Percentiles rank a stretch among this genome's conserved stretches.
Evolutionary conservation across 2,113 vertebrate genomes (phyloP).

Genomic region (Sylvietta virens): DNA sequence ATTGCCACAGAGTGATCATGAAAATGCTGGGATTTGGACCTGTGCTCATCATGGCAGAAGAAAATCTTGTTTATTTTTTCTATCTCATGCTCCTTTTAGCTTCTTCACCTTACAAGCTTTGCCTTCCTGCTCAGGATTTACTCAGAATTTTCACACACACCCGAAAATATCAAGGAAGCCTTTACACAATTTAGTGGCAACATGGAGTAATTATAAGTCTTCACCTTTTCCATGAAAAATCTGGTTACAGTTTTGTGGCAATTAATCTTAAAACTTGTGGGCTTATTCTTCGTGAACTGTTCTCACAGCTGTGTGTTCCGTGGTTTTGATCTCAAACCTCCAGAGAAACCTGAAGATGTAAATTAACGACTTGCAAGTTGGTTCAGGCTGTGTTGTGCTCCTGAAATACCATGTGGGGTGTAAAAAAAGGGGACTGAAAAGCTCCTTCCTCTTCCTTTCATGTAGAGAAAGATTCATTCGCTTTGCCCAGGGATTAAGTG

Average conservation of each 20-base stretch:
- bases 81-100: background rate
- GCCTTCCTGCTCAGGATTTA: background rate
- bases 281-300: background rate
- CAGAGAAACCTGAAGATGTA: background rate
- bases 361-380: background rate
- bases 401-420: background rate
- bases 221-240: background rate
- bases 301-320: background rate
- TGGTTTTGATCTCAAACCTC: background rate
- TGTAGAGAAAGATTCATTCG: background rate
- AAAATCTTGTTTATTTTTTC: background rate
- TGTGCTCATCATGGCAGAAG: background rate
- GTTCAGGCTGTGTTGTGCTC: background rate
- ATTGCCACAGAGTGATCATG: background rate
- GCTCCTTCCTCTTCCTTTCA: background rate
- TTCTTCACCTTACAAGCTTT: background rate
- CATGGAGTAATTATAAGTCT: background rate
- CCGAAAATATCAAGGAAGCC: background rate
- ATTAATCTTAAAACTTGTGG: background rate
- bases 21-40: background rate
- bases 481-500: background rate
- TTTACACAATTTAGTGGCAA: background rate
- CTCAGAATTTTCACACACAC: background rate
- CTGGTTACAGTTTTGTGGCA: background rate
- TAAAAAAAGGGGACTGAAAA: background rate